Percentiles rank a stretch among this genome's conserved stretches.
Evolutionary conservation across 2,888 invertebrate genomes (phyloP).

Genomic region (Mechanitis mazaeus): DNA sequence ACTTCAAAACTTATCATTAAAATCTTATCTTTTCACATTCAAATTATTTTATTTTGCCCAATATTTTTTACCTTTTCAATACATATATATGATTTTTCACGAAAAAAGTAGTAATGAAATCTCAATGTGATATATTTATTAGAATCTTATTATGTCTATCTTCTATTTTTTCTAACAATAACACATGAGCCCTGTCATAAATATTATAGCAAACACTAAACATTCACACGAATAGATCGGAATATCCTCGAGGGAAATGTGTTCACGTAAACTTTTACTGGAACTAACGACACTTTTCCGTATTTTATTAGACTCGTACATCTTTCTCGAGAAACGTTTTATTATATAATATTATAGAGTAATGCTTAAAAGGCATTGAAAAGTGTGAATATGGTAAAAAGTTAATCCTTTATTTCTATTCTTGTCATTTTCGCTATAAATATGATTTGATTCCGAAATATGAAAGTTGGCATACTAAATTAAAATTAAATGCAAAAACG

Average conservation of each 20-base stretch:
- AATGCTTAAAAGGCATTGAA: background rate
- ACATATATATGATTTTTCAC: too few relatives aligned
- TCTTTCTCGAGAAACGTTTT: slow-evolving; percentile 1
- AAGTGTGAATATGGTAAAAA: background rate
- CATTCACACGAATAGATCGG: slow-evolving; percentile 1
- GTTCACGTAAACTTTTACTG: slow-evolving; percentile 3
- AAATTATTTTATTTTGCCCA: too few relatives aligned
- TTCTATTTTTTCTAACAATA: too few relatives aligned
- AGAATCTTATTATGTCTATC: too few relatives aligned
- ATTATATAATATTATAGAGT: background rate
- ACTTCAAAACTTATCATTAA: too few relatives aligned
- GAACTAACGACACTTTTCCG: slow-evolving; percentile 6
- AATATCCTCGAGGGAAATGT: slow-evolving; percentile 5
- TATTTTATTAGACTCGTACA: slow-evolving; percentile 1
- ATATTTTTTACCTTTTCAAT: too few relatives aligned
- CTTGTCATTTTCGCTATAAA: background rate
- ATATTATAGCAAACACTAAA: slow-evolving; percentile 4
- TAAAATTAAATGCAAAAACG: too few relatives aligned
- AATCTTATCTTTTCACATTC: too few relatives aligned
- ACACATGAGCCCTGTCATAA: too few relatives aligned
- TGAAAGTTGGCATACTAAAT: too few relatives aligned
- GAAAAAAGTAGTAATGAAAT: background rate
- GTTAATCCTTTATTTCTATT: background rate
- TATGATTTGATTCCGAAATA: background rate
- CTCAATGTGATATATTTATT: background rate